Evolutionary conservation across 2,888 invertebrate genomes (phyloP).

Genomic region (Macrosoma leucophasiata): DNA sequence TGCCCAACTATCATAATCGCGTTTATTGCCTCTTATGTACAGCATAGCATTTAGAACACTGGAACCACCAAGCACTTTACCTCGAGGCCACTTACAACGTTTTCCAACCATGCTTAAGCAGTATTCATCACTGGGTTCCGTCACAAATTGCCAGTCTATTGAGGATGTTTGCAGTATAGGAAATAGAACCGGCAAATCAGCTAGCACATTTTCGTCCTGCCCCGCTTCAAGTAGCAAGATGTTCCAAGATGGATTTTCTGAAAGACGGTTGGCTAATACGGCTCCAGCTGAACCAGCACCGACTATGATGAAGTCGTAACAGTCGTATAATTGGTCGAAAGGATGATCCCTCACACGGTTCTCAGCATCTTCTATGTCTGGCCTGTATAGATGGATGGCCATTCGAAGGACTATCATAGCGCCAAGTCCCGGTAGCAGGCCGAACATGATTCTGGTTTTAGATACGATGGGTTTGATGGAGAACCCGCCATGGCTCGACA

Average conservation of each 20-base stretch:
- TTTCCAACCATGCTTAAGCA: conserved; percentile 81
- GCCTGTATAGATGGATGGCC: conserved; percentile 78
- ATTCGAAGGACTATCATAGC: conserved; percentile 79
- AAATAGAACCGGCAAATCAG: conserved; percentile 83
- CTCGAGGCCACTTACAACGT: conserved; percentile 85
- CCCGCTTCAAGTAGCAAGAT: conserved; percentile 89
- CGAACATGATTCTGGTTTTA: conserved; percentile 78
- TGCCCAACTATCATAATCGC: conserved; percentile 92
- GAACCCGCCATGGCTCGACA: conserved; percentile 40
- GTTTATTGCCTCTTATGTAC: conserved; percentile 88
- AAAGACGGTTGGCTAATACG: conserved; percentile 84
- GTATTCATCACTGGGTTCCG: conserved; percentile 81
- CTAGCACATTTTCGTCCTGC: conserved; percentile 81
- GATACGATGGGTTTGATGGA: conserved; percentile 67
- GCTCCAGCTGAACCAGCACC: conserved; percentile 90
- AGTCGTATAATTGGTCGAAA: conserved; percentile 68
- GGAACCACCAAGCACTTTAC: conserved; percentile 86
- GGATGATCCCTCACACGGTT: conserved; percentile 77
- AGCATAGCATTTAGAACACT: conserved; percentile 93
- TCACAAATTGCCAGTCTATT: conserved; percentile 88
- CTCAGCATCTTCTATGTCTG: conserved; percentile 81
- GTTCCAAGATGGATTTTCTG: conserved; percentile 83
- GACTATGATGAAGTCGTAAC: conserved; percentile 87
- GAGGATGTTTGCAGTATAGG: conserved; percentile 82
- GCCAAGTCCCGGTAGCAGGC: conserved; percentile 79